Conservation (phyloP, 2,888 invertebrate genomes). For the Galeruca laticollis region DNA sequence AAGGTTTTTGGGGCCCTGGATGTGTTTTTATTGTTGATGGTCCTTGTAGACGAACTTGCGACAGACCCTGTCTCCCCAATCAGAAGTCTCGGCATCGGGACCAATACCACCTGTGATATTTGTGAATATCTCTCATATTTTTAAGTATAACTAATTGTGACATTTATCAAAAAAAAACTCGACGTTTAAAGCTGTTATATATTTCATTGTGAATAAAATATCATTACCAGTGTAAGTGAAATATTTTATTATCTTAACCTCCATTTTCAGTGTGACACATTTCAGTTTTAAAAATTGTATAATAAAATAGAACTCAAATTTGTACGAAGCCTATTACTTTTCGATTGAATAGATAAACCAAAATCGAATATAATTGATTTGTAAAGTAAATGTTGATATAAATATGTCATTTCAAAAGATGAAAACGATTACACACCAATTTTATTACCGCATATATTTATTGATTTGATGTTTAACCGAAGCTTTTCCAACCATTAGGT, state of each 20-base stretch:
- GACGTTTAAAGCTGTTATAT: constrained; percentile 63
- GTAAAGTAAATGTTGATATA: neutral
- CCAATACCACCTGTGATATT: constrained; percentile 69
- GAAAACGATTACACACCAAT: neutral
- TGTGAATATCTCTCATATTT: constrained; percentile 67
- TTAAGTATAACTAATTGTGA: constrained; percentile 56
- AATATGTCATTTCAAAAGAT: too few species aligned
- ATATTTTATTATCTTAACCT: neutral
- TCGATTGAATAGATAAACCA: too few species aligned
- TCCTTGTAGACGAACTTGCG: constrained; percentile 41
- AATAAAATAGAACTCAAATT: too few species aligned
- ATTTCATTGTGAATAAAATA: constrained; percentile 67
- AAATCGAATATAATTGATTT: too few species aligned
- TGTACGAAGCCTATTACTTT: too few species aligned
- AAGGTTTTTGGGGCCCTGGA: constrained; percentile 46
- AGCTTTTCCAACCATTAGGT: neutral
- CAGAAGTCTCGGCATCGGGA: constrained; percentile 66
- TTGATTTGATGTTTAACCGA: neutral
- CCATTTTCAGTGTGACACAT: neutral
- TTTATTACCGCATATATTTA: neutral
- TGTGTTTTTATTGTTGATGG: constrained; percentile 46
- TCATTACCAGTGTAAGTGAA: constrained; percentile 52
- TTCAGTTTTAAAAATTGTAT: too few species aligned
- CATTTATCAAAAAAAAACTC: constrained; percentile 58
- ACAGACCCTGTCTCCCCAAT: constrained; percentile 58